Evolutionary conservation across 2,797 vertebrate genomes (phyloP).

Genomic region (Psittacula echo): DNA sequence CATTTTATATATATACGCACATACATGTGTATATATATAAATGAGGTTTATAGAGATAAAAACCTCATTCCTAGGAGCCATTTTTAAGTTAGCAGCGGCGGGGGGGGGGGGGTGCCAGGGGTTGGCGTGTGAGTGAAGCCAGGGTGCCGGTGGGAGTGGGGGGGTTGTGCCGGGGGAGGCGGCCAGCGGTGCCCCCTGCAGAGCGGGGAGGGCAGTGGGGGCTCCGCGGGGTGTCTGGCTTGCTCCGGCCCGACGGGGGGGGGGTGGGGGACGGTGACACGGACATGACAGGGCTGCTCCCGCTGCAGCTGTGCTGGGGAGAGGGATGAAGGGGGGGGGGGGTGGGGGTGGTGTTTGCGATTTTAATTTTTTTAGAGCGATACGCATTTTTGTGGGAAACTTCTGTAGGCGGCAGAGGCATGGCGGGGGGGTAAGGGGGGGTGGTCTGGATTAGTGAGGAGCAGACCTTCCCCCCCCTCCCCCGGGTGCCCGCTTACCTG

Average conservation of each 20-base stretch:
- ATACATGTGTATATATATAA: neutral
- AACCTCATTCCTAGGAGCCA: conserved; percentile 51
- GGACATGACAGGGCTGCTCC: neutral
- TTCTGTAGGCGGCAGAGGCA: neutral
- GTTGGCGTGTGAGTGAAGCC: neutral
- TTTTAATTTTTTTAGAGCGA: neutral
- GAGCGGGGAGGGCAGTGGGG: neutral
- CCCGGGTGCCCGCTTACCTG: neutral
- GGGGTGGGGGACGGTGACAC: neutral
- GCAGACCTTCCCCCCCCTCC: neutral
- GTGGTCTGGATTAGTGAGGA: neutral
- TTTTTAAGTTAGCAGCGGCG: conserved; percentile 57
- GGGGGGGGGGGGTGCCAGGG: neutral
- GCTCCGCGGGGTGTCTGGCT: neutral
- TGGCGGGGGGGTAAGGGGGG: neutral
- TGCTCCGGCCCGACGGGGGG: neutral
- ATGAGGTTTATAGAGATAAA: too few relatives aligned
- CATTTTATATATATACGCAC: neutral
- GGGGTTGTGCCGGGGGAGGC: neutral
- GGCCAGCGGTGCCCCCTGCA: neutral
- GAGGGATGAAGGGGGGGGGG: too few relatives aligned
- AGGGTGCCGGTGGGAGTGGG: neutral
- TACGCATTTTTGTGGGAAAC: neutral
- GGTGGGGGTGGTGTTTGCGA: neutral
- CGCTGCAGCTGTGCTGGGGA: neutral